Base-by-base conservation (phyloP, 2,888 invertebrate species). In the Drosophila atroscutellata region DNA sequence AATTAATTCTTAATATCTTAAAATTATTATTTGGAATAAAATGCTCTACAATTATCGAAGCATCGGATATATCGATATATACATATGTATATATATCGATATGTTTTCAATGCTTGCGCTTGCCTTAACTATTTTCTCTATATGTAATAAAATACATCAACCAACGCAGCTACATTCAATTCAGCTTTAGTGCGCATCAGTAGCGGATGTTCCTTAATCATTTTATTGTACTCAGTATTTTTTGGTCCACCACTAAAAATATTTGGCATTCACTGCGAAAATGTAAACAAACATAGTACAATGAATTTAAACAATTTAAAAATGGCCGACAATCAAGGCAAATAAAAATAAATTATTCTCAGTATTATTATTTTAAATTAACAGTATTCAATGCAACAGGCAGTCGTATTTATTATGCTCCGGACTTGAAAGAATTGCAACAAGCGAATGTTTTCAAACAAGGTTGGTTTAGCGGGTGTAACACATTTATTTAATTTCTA, bases 21-120 rank as follows among this genome's bases (percentile, higher is more conserved):
- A 65, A 59, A 60, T 57, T 64, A 74, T 66, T 65, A 51, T 78
- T 74, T 58, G 30, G 59, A 57, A 54, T 30, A 55, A 34, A 15
- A 52, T 34, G 2, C 20, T 20, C 5, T 15, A 13, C 3, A 37
- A 24, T 37, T n/a, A 39, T 28, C 55, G 37, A 39, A 37, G 37
- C 55, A 55, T 6, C n/a, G 2, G 1, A 9, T 7, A 2, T 28
- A 54, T 37, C 55, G 55, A 26, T 55, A 39, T 7, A n/a, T 13
- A 7, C 3, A n/a, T 7, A n/a, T n/a, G 3, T 11, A 11, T 13
- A 26, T 34, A 1, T 7, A 37, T 37, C 37, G 7, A 52, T 34
- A 18, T 11, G 6, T 18, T 24, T 36, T 36, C 3, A 6, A 36
- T 32, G 3, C 11, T 11, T 11, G 11, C 32, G 13, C 13, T 34